Percentiles rank a stretch among this genome's conserved stretches.
Conservation (phyloP, 2,888 invertebrate genomes). For the Pharmacophagus antenor region DNA sequence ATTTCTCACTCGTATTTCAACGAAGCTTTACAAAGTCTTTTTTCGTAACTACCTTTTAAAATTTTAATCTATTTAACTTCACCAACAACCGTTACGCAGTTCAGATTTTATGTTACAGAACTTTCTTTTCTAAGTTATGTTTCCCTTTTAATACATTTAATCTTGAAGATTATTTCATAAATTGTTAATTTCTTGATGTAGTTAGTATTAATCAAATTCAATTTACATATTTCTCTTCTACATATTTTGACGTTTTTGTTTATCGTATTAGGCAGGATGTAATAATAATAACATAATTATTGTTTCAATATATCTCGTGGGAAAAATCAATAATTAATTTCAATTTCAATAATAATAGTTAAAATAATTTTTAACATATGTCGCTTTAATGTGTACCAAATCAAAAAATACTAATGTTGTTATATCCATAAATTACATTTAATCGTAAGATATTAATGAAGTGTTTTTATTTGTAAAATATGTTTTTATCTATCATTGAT, state of each 20-base stretch:
- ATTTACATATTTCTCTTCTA: background rate
- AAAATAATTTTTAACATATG: no score
- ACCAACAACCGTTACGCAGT: conserved; percentile 1
- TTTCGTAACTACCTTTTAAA: conserved; percentile 8
- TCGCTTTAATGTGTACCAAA: no score
- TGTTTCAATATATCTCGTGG: no score
- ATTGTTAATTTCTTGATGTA: background rate
- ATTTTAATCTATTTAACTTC: conserved; percentile 16
- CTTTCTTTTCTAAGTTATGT: background rate
- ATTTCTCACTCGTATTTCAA: background rate
- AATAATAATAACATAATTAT: no score
- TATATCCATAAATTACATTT: no score
- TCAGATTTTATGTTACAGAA: conserved; percentile 4
- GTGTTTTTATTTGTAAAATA: no score
- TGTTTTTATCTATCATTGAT: no score
- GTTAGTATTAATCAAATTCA: background rate
- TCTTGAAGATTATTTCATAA: background rate
- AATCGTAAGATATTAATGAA: no score
- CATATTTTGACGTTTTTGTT: background rate
- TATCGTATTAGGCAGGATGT: background rate
- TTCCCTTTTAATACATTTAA: background rate
- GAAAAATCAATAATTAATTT: no score
- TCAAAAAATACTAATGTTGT: no score
- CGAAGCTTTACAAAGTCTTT: conserved; percentile 1
- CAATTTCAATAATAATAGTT: no score